Percentiles rank a stretch among this genome's conserved stretches.
Evolutionary conservation across 2,797 vertebrate species (phyloP).

Genomic region (Sarcophilus harrisii): DNA sequence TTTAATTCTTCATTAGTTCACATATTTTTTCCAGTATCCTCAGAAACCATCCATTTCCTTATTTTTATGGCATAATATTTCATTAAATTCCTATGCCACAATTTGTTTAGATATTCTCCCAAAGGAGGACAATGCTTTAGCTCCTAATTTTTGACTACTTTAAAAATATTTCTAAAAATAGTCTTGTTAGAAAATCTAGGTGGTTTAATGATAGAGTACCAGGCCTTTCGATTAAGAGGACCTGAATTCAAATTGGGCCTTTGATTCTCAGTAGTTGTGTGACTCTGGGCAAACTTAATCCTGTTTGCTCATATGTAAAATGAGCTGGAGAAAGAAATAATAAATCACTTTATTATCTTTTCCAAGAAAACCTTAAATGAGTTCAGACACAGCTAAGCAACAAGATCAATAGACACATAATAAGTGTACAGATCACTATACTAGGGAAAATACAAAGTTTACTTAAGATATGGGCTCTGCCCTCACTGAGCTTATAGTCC

Average conservation of each 20-base stretch:
- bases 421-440: background rate
- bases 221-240: background rate
- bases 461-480: slow-evolving; percentile 42
- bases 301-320: background rate
- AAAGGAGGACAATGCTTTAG: background rate
- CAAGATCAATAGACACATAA: background rate
- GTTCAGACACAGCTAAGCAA: background rate
- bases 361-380: background rate
- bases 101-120: background rate
- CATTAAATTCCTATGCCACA: background rate
- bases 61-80: background rate
- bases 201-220: background rate
- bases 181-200: background rate
- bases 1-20: background rate
- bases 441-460: background rate
- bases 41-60: background rate
- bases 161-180: background rate
- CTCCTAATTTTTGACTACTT: background rate
- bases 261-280: background rate
- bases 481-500: slow-evolving; percentile 47
- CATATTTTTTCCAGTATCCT: background rate
- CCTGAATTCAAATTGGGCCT: background rate
- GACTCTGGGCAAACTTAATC: background rate
- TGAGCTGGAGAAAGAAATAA: background rate
- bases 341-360: background rate